Conservation (phyloP, 2,888 invertebrate species). For the Lagria hirta region DNA sequence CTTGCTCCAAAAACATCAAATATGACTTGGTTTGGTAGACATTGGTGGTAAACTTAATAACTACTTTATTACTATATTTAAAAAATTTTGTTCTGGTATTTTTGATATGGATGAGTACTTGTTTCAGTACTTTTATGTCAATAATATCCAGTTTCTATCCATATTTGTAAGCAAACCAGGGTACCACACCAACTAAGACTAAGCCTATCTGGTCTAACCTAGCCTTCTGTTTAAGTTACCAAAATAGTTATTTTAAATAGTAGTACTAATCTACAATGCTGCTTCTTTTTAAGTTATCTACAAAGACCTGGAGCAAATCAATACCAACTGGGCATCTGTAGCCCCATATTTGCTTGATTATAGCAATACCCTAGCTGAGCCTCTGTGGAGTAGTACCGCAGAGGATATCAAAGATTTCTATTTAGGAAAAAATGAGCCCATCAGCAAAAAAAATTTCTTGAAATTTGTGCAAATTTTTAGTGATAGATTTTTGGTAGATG, state of each 20-base stretch:
- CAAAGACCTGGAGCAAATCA: constrained; percentile 16
- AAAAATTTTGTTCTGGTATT: constrained; percentile 1
- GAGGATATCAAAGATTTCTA: constrained; percentile 28
- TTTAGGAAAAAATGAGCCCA: constrained; percentile 19
- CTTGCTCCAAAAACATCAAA: no score
- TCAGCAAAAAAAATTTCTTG: constrained; percentile 10
- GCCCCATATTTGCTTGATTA: constrained; percentile 32
- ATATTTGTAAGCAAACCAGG: no score
- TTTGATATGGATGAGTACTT: no score
- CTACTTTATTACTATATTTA: background rate
- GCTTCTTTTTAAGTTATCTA: constrained; percentile 6
- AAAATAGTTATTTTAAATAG: no score
- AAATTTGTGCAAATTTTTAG: constrained; percentile 46
- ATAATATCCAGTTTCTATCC: no score
- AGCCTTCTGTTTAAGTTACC: no score
- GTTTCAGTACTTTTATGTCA: no score
- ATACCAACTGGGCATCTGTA: constrained; percentile 27
- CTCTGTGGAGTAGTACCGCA: constrained; percentile 15
- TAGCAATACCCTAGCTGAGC: constrained; percentile 25
- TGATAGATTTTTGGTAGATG: constrained; percentile 62
- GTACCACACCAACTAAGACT: no score
- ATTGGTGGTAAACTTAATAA: background rate
- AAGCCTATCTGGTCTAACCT: no score
- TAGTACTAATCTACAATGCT: no score
- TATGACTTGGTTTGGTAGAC: no score